Conservation (phyloP, 1,140 invertebrate species). For the Zeugodacus cucurbitae region DNA sequence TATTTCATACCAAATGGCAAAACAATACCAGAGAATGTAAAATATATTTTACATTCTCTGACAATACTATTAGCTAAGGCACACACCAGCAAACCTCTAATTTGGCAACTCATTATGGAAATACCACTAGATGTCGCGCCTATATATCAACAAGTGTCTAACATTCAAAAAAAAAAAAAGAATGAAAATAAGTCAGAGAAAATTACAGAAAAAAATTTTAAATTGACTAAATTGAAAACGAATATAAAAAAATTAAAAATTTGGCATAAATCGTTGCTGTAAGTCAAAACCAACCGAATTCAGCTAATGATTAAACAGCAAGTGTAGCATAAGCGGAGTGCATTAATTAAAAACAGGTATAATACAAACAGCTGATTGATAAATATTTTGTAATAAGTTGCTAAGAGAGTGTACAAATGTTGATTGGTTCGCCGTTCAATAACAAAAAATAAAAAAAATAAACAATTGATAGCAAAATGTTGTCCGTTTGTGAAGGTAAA, state of each 20-base stretch:
- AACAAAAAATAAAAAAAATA: background rate
- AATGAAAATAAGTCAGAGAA: background rate
- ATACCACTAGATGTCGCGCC: background rate
- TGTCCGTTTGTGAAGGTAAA: background rate
- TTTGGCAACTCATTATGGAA: background rate
- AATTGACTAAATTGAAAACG: background rate
- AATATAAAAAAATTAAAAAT: background rate
- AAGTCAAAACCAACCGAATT: background rate
- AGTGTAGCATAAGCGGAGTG: background rate
- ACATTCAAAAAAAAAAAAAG: background rate
- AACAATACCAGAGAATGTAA: no score
- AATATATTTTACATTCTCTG: no score
- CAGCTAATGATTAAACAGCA: background rate
- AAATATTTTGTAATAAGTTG: background rate
- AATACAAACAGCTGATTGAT: background rate
- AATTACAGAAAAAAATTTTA: background rate
- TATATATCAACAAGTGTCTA: background rate
- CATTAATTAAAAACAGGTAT: background rate
- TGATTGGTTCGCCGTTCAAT: background rate
- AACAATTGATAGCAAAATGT: background rate
- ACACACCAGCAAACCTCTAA: background rate
- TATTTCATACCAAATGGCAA: background rate
- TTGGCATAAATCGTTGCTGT: background rate
- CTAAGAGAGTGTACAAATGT: background rate
- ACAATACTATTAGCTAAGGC: background rate